These are phyloP conservation scores for Sebastolobus altivelis DNA, from an alignment of 2,797 vertebrate genomes.

Conservation along the genomic window DNA sequence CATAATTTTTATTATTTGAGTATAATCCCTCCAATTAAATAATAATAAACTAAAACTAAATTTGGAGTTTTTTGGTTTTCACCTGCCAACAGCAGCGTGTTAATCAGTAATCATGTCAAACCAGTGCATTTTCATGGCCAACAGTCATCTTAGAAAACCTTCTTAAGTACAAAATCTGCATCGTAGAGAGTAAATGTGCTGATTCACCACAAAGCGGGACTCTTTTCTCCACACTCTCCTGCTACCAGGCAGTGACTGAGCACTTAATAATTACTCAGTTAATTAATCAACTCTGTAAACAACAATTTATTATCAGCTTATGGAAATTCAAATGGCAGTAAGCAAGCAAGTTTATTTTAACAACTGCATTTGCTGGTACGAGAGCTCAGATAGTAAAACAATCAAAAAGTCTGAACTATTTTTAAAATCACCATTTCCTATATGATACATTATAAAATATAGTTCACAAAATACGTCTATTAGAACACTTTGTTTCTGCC, in stretches of 20 bases:
- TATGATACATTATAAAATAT: constrained; percentile 68
- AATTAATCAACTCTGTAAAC: constrained; percentile 47
- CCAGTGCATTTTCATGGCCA: constrained; percentile 80
- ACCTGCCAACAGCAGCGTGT: constrained; percentile 50
- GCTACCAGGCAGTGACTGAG: constrained; percentile 30
- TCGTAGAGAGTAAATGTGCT: constrained; percentile 13
- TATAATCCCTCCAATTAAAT: neutral
- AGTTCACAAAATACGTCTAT: constrained; percentile 49
- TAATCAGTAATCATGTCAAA: constrained; percentile 54
- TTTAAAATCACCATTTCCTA: constrained; percentile 33
- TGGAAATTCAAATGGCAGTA: constrained; percentile 60
- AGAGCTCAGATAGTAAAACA: constrained; percentile 32
- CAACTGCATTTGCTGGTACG: constrained; percentile 41
- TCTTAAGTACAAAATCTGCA: constrained; percentile 30
- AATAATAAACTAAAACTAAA: accelerated
- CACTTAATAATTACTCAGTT: constrained; percentile 9
- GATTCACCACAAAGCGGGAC: constrained; percentile 27
- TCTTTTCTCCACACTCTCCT: constrained; percentile 18
- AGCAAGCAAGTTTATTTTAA: constrained; percentile 51
- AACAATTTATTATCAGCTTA: constrained; percentile 53
- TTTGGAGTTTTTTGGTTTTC: constrained; percentile 41
- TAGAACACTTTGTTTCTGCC: constrained; percentile 42
- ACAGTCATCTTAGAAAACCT: constrained; percentile 42
- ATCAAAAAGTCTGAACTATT: constrained; percentile 13
- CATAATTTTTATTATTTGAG: neutral